Evolutionary conservation across 1,140 invertebrate species (phyloP), one percentile per base, ranked within the genome.

Genomic region (Trinorchestia longiramus): DNA sequence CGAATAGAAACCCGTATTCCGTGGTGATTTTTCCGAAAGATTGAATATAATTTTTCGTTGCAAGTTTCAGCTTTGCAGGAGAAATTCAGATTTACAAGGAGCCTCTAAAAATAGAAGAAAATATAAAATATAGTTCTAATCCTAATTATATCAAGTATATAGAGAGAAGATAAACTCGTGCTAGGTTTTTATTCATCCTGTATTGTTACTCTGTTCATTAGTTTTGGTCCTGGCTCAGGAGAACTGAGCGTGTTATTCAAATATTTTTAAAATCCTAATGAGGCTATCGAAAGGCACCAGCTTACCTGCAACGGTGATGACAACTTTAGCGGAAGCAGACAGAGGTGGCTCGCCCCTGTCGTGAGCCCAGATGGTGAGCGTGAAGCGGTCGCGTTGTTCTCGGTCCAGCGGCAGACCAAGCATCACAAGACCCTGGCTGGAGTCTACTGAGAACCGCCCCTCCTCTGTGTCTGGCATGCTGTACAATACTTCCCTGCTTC

Each of bases 391-490:
- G 1, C 95, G 57, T 6, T 23, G 91, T 87, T 97, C 96, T 0
- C 96, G 42, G 94, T 95, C 95, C 4, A 96, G 92, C 3, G 96
- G 96, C 28, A 96, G n/a, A 0, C 92, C 96, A 44, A 99, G 97
- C 11, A 98, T 99, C 19, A 99, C 98, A 95, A 99, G 98, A 88
- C 99, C 99, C 97, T 98, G 99, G 53, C 98, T 98, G 0, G 98
- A 96, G 8, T 98, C 98, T 91, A 99, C 98, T 97, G 97, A 99
- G 99, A 95, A 96, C 53, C 92, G 95, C 0, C 96, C 96, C 19
- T 96, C 96, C 11, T 95, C 96, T 42, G 96, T 96, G 53, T 97
- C 96, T 62, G 95, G 96, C 17, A 97, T 92, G 95, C 95, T 96
- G 91, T 97, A 97, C 43, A 0, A 11, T 44, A 94, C 92, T 47